Conservation (phyloP, 2,113 vertebrate genomes). For the Fregetta grallaria region DNA sequence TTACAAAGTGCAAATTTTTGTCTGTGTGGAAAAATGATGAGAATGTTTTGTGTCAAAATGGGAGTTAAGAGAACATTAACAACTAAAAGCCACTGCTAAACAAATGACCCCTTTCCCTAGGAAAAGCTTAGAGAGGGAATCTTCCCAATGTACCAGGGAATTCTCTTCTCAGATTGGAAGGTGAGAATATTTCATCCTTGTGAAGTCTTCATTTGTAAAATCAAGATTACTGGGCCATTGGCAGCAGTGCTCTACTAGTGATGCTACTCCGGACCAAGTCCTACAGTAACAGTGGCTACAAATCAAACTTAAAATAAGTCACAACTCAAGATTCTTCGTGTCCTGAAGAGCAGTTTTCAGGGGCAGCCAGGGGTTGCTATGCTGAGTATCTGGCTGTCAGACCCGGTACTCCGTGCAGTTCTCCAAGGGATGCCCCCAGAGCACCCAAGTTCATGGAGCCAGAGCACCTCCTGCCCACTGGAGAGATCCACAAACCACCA, state of each 20-base stretch:
- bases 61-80: not conserved
- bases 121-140: not conserved
- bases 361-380: not conserved
- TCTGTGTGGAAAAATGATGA: not conserved
- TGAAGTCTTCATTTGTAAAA: not conserved
- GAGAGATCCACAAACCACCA: not conserved
- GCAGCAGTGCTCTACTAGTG: not conserved
- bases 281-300: not conserved
- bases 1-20: not conserved
- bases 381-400: not conserved
- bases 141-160: not conserved
- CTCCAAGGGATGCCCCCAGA: not conserved
- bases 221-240: not conserved
- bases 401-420: accelerated
- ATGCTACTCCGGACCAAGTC: not conserved
- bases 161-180: not conserved
- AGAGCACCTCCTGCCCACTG: not conserved
- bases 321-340: not conserved
- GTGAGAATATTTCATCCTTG: not conserved
- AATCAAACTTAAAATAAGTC: not conserved
- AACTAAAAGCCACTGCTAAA: not conserved
- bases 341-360: not conserved
- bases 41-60: not conserved
- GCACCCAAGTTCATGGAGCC: not conserved
- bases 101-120: not conserved